These are phyloP conservation scores for Choloepus hoffmanni DNA, from an alignment of 2,113 vertebrate species.

Conservation along the genomic window DNA sequence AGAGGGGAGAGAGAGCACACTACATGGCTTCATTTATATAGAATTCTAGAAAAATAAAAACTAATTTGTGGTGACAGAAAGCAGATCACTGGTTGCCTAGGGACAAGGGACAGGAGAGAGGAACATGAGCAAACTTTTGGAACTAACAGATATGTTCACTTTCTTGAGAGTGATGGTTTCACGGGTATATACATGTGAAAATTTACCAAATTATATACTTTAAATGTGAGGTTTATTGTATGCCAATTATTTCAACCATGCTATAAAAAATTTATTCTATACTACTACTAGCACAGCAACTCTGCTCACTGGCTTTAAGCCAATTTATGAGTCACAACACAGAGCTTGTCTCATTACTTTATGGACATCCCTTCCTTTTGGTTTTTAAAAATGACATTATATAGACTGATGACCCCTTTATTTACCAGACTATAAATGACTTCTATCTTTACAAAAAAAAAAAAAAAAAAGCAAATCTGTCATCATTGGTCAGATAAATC, in stretches of 20 bases:
- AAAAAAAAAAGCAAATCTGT: not conserved
- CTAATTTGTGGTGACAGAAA: not conserved
- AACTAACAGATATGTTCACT: not conserved
- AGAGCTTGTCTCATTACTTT: not conserved
- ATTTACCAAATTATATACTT: not conserved
- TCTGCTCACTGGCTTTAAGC: not conserved
- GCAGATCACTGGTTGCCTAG: not conserved
- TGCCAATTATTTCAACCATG: not conserved
- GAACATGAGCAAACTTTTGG: not conserved
- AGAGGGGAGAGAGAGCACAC: not conserved
- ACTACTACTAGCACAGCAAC: not conserved
- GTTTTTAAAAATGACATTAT: not conserved
- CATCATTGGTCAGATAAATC: not conserved
- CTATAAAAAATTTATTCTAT: not conserved
- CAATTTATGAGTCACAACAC: not conserved
- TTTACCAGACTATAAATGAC: not conserved
- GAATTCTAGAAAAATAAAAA: not conserved
- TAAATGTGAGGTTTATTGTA: not conserved
- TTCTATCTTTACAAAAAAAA: constrained; percentile 14
- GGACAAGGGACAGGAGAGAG: not conserved
- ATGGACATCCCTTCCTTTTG: not conserved
- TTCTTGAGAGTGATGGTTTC: not conserved
- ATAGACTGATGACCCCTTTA: not conserved
- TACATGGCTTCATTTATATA: no score
- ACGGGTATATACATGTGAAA: not conserved